Evolutionary conservation across 2,113 vertebrate genomes (phyloP).

Genomic region (Heloderma charlesbogerti): DNA sequence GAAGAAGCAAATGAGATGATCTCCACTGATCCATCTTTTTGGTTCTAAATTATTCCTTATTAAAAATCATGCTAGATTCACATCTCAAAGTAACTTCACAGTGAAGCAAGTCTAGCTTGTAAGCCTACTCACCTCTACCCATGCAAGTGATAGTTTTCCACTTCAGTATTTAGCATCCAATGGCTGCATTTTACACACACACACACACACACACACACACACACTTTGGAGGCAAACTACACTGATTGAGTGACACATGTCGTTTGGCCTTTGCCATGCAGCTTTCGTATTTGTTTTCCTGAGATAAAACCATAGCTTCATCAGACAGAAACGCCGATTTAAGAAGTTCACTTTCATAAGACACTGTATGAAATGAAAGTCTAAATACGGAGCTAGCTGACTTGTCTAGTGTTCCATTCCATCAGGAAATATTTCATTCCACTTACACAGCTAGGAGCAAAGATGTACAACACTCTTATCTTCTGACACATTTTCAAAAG

Average conservation of each 20-base stretch:
- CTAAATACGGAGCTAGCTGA: not conserved
- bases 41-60: not conserved
- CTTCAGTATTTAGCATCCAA: not conserved
- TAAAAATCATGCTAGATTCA: conserved; percentile 7
- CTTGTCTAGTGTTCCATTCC: not conserved
- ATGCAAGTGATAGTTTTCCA: not conserved
- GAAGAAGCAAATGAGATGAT: conserved; percentile 40
- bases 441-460: not conserved
- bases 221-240: too few species aligned
- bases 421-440: not conserved
- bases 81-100: not conserved
- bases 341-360: not conserved
- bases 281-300: not conserved
- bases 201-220: too few species aligned
- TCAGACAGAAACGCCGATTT: not conserved
- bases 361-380: conserved; percentile 4
- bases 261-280: not conserved
- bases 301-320: not conserved
- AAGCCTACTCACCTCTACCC: not conserved
- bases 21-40: conserved; percentile 40
- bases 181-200: not conserved
- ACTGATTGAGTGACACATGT: not conserved
- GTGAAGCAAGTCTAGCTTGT: not conserved
- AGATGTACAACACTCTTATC: not conserved
- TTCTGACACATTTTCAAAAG: not conserved